phyloP scores from a whole-genome alignment of 1,140 invertebrate species.

The Araneus ventricosus region DNA sequence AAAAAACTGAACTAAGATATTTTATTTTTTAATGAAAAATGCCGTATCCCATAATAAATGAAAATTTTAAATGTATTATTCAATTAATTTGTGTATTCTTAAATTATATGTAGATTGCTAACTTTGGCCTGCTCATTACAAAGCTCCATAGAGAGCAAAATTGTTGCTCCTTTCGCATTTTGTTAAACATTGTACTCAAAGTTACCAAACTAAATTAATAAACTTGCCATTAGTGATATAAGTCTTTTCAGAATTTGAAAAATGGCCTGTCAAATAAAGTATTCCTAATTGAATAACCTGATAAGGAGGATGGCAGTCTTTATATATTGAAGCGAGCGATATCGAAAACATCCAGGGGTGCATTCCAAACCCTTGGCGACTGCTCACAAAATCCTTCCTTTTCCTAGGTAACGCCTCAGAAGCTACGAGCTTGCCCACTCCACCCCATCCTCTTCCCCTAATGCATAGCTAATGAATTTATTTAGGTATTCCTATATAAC shows the following conservation, averaged over 20 bases:
- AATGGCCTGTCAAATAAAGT: not conserved
- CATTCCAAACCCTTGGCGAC: not conserved
- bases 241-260: not conserved
- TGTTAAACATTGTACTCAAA: not conserved
- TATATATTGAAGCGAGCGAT: not conserved
- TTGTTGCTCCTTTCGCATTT: not conserved
- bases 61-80: no score
- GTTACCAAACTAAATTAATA: not conserved
- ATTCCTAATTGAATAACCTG: not conserved
- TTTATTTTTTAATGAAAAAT: no score
- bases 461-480: constrained; percentile 70
- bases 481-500: constrained; percentile 46
- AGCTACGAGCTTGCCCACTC: not conserved
- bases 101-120: not conserved
- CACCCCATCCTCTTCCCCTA: constrained; percentile 1
- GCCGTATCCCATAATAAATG: no score
- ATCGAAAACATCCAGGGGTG: not conserved
- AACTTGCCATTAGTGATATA: not conserved
- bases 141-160: not conserved
- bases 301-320: not conserved
- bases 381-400: not conserved
- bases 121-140: not conserved
- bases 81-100: no score
- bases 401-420: not conserved
- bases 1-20: no score